A percentile compares a stretch with the other conserved stretches of the same genome.
These are phyloP conservation scores for Mesoclemmys tuberculata DNA, from an alignment of 2,113 vertebrate genomes.

Conservation along the genomic window DNA sequence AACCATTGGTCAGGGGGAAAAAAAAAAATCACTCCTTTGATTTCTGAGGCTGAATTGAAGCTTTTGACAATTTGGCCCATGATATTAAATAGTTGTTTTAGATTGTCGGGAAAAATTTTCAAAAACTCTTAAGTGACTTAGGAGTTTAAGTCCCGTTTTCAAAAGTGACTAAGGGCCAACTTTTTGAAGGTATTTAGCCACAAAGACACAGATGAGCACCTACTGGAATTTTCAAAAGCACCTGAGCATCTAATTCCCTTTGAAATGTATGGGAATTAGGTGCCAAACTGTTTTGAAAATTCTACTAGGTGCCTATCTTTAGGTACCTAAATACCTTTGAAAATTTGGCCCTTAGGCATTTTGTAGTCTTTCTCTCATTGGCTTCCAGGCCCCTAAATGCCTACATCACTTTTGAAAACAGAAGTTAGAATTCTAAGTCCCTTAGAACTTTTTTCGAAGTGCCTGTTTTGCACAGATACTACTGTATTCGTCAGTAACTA, in stretches of 20 bases:
- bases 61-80: neutral
- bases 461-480: neutral
- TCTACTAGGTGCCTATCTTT: neutral
- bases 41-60: neutral
- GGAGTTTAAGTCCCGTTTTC: neutral
- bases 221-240: neutral
- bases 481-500: neutral
- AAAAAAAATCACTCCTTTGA: neutral
- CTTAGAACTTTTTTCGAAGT: neutral
- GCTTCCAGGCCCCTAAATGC: neutral
- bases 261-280: neutral
- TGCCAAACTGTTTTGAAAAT: neutral
- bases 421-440: neutral
- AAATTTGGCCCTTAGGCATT: neutral
- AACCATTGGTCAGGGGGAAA: neutral
- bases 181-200: neutral
- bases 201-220: neutral
- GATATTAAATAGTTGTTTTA: neutral
- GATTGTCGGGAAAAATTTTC: neutral
- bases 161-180: neutral
- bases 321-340: neutral
- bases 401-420: neutral
- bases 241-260: neutral
- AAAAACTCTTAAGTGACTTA: neutral
- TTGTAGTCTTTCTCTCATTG: neutral